Base-by-base conservation (phyloP, 1,140 invertebrate species). In the Ceratitis capitata region DNA sequence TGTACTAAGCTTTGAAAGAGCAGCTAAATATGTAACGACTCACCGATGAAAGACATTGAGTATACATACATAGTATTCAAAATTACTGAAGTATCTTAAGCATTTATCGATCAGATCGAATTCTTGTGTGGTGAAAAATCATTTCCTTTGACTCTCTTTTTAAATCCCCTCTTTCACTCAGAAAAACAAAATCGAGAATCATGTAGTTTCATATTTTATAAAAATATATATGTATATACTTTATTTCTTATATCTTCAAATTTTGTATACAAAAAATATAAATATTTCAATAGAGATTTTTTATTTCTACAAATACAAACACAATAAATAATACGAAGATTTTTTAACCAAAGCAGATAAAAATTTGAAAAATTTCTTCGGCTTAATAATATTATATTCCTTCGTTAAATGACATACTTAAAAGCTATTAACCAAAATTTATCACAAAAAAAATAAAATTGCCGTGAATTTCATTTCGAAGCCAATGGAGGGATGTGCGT, bases 201-300 rank as follows among this genome's bases (percentile, higher is more conserved):
- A n/a, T n/a, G n/a, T n/a, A n/a, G 4, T 78, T 69, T 78, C 45
- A 78, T 78, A 45, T 45, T 45, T 78, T 45, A 45, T n/a, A n/a
- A 14, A 56, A 19, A 19, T 1, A 49, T 49, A 49, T 49, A 19
- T 56, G 19, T 45, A 78, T 78, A 78, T 78, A 45, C 39, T 45
- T 78, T 26, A 45, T 78, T 45, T 16, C 10, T 78, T 78, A n/a
- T n/a, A n/a, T 78, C n/a, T 45, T 45, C 29, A 78, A 78, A 78
- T 78, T 6, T 16, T 45, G 39, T 45, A 78, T 35, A 78, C 7
- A 45, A n/a, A 35, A 45, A 26, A 45, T 45, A n/a, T 78, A 78
- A 78, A 78, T 78, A 78, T 78, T 78, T 45, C 69, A 78, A 78
- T 45, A 78, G 42, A 78, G 42, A 32, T 35, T 35, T 7, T 69